Evolutionary conservation across 1,140 invertebrate species (phyloP).

Genomic region (Zaprionus ornatus): DNA sequence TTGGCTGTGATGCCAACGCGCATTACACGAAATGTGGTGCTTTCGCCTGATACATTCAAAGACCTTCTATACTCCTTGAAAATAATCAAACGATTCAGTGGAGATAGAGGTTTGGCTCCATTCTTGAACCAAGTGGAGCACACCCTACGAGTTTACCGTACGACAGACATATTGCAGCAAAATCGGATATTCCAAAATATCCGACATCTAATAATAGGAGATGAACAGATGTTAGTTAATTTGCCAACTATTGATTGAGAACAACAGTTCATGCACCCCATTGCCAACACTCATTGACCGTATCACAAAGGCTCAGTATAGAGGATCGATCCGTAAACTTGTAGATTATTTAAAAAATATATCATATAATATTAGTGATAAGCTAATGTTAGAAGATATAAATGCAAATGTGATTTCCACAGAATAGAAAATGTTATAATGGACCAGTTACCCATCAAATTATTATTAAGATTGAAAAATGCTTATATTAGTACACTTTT

Average conservation of each 20-base stretch:
- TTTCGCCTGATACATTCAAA: not conserved
- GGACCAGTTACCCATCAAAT: not conserved
- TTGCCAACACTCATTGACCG: not conserved
- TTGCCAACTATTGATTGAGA: not conserved
- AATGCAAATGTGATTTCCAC: not conserved
- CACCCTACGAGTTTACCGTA: not conserved
- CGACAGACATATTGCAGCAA: not conserved
- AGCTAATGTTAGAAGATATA: not conserved
- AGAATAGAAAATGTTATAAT: not conserved
- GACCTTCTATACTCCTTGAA: not conserved
- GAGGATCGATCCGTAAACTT: not conserved
- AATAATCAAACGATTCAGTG: not conserved
- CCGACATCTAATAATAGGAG: not conserved
- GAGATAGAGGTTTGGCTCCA: not conserved
- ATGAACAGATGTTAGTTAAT: not conserved
- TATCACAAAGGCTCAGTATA: not conserved
- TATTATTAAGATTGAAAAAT: not conserved
- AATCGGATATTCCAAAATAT: not conserved
- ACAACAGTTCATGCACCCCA: not conserved
- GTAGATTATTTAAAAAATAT: slow-evolving; percentile 1
- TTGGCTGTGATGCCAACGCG: no score
- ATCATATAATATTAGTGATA: not conserved
- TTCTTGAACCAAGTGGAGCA: not conserved
- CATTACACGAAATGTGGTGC: not conserved
- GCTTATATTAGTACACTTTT: not conserved